phyloP scores from a whole-genome alignment of 2,113 vertebrate species.

The Aix galericulata region DNA sequence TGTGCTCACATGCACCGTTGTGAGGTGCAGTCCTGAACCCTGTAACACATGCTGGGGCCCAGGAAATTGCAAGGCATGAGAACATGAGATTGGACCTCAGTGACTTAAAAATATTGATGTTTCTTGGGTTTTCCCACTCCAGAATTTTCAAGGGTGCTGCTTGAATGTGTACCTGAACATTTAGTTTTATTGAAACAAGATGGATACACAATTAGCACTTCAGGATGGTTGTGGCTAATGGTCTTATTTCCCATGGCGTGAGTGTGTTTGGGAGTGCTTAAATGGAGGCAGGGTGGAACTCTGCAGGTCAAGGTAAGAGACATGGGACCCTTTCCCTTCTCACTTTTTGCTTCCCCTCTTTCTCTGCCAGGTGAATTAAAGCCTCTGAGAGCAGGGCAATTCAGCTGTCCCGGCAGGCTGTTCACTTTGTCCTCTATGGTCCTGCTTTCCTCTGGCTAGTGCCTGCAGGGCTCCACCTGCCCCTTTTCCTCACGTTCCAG shows the following conservation, averaged over 20 bases:
- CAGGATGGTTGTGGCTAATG: not conserved
- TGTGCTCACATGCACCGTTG: not conserved
- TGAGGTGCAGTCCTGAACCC: not conserved
- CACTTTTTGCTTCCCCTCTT: not conserved
- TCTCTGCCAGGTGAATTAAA: fast-evolving
- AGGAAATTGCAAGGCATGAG: not conserved
- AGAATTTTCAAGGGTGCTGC: not conserved
- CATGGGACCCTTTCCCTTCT: not conserved
- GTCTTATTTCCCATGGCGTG: not conserved
- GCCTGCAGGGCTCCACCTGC: not conserved
- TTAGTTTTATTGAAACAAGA: fast-evolving
- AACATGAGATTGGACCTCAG: fast-evolving
- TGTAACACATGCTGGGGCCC: not conserved
- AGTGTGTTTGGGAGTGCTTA: not conserved
- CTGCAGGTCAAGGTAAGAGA: not conserved
- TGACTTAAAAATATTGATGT: fast-evolving
- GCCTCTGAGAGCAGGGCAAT: fast-evolving
- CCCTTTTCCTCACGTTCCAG: not conserved
- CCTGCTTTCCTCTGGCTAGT: not conserved
- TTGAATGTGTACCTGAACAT: fast-evolving
- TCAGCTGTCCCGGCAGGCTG: not conserved
- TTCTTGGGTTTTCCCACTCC: not conserved
- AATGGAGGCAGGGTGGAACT: not conserved
- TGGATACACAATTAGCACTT: not conserved
- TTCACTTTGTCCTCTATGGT: not conserved